Evolutionary conservation across 1,140 invertebrate genomes (phyloP).

Genomic region (Zaprionus africanus): DNA sequence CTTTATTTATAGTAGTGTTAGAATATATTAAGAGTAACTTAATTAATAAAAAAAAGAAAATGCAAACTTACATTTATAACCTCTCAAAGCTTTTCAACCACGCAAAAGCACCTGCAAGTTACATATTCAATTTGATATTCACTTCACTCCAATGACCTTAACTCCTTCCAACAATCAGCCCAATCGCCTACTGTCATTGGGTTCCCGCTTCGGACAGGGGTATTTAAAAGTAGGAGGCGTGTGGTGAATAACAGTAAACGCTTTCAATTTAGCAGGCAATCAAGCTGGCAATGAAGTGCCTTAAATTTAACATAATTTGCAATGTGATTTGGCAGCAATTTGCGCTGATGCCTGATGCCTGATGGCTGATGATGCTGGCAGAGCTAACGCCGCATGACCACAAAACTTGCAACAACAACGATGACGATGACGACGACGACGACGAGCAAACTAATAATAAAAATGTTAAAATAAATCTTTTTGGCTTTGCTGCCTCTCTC

Average conservation of each 20-base stretch:
- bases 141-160: rapidly evolving
- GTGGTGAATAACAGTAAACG: conserved; percentile 16
- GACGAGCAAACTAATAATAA: conserved; percentile 71
- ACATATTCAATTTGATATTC: background rate
- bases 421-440: conserved; percentile 22
- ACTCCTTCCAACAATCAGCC: background rate
- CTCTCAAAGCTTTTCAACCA: background rate
- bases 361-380: conserved; percentile 22
- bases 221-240: conserved; percentile 11
- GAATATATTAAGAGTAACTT: background rate
- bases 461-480: conserved; percentile 80
- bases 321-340: conserved; percentile 74
- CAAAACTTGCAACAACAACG: conserved; percentile 50
- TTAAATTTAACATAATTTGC: conserved; percentile 73
- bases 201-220: background rate
- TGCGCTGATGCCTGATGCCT: conserved; percentile 46
- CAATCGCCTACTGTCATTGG: conserved; percentile 11
- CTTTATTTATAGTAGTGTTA: no score
- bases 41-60: background rate
- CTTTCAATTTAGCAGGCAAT: conserved; percentile 53
- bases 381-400: conserved; percentile 70
- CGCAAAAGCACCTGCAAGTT: background rate
- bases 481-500: conserved; percentile 19
- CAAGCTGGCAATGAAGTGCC: conserved; percentile 65
- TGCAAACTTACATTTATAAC: background rate